Evolutionary conservation across 2,113 vertebrate species (phyloP), one percentile per base, ranked within the genome.

Genomic region (Potamarius usumacintae): DNA sequence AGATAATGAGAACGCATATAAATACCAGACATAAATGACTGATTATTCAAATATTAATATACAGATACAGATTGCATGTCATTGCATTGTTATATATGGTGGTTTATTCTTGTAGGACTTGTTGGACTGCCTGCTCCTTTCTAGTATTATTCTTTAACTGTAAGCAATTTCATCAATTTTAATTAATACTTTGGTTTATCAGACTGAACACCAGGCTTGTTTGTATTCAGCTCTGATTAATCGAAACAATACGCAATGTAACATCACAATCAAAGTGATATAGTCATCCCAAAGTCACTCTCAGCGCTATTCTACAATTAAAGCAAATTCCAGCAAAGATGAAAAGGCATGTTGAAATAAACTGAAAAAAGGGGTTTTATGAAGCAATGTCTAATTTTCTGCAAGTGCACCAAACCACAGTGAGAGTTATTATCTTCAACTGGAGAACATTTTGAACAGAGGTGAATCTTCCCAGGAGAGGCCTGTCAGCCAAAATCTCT

Each of bases 361-460:
- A 55, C 20, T 74, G 7, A 55, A 55, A n/a, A 11, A 79, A 78
- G 30, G 10, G 27, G 5, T 77, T 52, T 77, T n/a, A n/a, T n/a
- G 11, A 77, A 52, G 74, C 74, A 77, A 52, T 77, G 74, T 52
- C 72, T 58, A 11, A 34, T 71, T 27, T 80, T 34, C 25, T 60
- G 55, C 55, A 62, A 81, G n/a, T 80, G 4, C 78, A 57, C 30
- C 55, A 81, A 81, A 62, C 79, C 79, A 62, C 57, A 60, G 8
- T 81, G 55, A 81, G 78, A 81, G n/a, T 57, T 12, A 79, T 60
- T 81, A 62, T 30, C n/a, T 20, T 53, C 10, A 55, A 78, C 55
- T 58, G 25, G 52, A 80, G 27, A 27, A 58, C 7, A 58, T 7
- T 58, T 20, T 80, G 55, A 80, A 58, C 78, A 34, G 55, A 34